Percentiles rank a stretch among this genome's conserved stretches.
phyloP scores from a whole-genome alignment of 1,140 invertebrate species.

The Cyclina sinensis region DNA sequence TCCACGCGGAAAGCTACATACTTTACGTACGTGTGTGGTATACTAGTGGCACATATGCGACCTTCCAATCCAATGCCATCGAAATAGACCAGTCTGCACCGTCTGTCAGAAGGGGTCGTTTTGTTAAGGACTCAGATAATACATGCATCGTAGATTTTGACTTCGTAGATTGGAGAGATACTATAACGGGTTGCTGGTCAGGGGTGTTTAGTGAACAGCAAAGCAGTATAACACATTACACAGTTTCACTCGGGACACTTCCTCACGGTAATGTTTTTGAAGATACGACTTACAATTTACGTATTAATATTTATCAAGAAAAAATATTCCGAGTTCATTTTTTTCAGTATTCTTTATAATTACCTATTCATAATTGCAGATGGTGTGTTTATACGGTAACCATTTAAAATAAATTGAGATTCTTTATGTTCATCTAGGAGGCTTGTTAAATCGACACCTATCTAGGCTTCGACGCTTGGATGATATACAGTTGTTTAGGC shows the following conservation, averaged over 20 bases:
- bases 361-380: too few species aligned
- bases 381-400: too few species aligned
- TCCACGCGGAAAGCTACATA: not conserved
- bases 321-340: too few species aligned
- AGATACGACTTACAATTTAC: too few species aligned
- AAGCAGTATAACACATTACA: not conserved
- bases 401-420: too few species aligned
- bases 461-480: too few species aligned
- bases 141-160: not conserved
- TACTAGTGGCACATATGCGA: not conserved
- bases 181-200: slow-evolving; percentile 1
- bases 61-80: not conserved
- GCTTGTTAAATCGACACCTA: too few species aligned
- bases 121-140: not conserved
- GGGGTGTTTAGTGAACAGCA: not conserved
- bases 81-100: slow-evolving; percentile 3
- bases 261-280: not conserved
- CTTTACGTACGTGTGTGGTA: slow-evolving; percentile 1
- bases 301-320: too few species aligned
- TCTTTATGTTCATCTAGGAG: too few species aligned
- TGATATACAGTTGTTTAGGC: too few species aligned
- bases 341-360: too few species aligned
- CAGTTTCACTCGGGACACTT: not conserved
- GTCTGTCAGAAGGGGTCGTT: not conserved
- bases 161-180: slow-evolving; percentile 5